Conservation (phyloP, 2,113 vertebrate species). For the Dicerorhinus sumatrensis region DNA sequence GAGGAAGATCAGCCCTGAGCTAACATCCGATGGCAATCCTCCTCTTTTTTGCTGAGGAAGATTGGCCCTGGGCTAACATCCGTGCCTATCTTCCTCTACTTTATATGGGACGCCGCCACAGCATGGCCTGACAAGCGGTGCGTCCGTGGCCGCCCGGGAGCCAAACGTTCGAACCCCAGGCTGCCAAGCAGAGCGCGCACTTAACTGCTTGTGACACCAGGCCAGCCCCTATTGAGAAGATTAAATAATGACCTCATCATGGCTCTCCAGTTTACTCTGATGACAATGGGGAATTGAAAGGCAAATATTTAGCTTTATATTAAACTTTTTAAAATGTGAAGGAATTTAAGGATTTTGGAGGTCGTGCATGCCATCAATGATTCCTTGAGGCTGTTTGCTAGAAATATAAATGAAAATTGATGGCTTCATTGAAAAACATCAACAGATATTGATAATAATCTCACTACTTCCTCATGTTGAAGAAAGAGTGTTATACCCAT, state of each 20-base stretch:
- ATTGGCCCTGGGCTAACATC: no score
- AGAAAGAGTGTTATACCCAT: background rate
- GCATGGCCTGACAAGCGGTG: no score
- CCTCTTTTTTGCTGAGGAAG: no score
- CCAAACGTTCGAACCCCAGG: no score
- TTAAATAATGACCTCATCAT: background rate
- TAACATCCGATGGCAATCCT: no score
- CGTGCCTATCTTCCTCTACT: no score
- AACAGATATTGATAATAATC: background rate
- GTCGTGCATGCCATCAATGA: background rate
- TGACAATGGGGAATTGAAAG: background rate
- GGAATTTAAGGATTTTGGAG: background rate
- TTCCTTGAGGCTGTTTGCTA: background rate
- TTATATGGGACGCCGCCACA: no score
- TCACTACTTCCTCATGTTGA: background rate
- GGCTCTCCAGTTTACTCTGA: background rate
- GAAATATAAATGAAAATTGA: background rate
- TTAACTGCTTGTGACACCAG: no score
- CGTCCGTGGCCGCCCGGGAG: no score
- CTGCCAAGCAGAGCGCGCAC: no score
- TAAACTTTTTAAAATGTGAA: background rate
- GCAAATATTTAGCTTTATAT: background rate
- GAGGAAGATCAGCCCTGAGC: no score
- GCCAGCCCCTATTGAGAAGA: background rate
- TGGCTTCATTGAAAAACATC: rapidly evolving